Base-by-base conservation (phyloP, 2,797 vertebrate genomes). In the Cuculus canorus region DNA sequence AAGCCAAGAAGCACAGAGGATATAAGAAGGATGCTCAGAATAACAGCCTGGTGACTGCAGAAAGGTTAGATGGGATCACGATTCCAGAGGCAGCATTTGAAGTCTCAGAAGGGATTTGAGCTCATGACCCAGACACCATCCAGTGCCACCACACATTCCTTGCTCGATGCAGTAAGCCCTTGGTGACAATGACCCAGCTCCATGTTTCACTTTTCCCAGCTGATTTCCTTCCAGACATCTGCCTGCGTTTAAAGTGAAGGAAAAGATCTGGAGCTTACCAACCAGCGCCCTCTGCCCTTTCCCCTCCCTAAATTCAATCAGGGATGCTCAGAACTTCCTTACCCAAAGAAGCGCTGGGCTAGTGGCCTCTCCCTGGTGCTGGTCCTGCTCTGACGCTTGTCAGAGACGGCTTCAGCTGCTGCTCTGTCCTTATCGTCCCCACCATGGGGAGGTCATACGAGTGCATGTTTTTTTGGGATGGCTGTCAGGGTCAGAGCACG, bases 371-470 rank as follows among this genome's bases (percentile, higher is more conserved):
- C 4, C 10, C 16, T 48, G 1, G 1, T 2, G 54, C 7, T 1
- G 24, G 24, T 22, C 43, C 57, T 11, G 1, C 54, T 59, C 57
- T 37, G 70, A 24, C 39, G 7, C 10, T 33, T 13, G 2, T 19
- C 56, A 35, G 52, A 17, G 35, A 35, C 10, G 47, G 70, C 43
- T 50, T 32, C 61, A 37, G 78, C 78, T 59, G 60, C 83, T 28
- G 57, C 53, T n/a, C 13, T 30, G 75, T 25, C 79, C 68, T 16
- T 2, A 7, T 11, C 8, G 16, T 52, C 75, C 54, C 59, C 48
- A 2, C 2, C 0, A 3, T 0, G 25, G 52, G 48, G 24, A 70
- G 33, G 52, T 32, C 24, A 39, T 88, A 22, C 11, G 27, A 39
- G 17, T 2, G 11, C 2, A 1, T 1, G 37, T n/a, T n/a, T n/a